Evolutionary conservation across 92 coral and sea anemone genomes (phyloP).

Genomic region (Phenganax marumi): DNA sequence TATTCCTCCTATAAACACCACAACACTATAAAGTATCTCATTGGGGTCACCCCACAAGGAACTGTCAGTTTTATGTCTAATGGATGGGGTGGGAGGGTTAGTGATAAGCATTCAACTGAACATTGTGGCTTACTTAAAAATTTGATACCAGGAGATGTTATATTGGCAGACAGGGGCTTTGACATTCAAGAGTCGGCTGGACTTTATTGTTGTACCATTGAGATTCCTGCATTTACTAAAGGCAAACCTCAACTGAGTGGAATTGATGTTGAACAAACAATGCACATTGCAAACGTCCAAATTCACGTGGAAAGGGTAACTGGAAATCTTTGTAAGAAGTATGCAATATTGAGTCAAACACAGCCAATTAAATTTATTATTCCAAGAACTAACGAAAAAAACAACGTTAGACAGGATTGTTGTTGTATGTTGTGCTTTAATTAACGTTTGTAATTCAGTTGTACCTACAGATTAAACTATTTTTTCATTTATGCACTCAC

Average conservation of each 20-base stretch:
- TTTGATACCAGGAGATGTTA: not conserved
- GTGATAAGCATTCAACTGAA: not conserved
- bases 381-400: not conserved
- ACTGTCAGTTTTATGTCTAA: conserved; percentile 51
- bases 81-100: conserved; percentile 45
- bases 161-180: conserved; percentile 6
- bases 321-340: not conserved
- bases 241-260: conserved; percentile 1
- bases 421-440: not conserved
- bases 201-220: not conserved
- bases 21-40: conserved; percentile 55
- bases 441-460: not conserved
- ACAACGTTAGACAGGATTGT: not conserved
- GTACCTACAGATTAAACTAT: not conserved
- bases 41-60: conserved; percentile 54
- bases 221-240: conserved; percentile 1
- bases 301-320: not conserved
- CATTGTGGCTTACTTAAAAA: not conserved
- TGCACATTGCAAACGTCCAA: not conserved
- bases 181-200: not conserved
- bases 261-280: not conserved
- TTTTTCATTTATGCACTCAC: not conserved
- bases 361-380: not conserved
- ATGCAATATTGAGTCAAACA: not conserved
- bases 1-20: conserved; percentile 43